Base-by-base conservation (phyloP, 2,797 vertebrate genomes). In the Xyrichtys novacula region DNA sequence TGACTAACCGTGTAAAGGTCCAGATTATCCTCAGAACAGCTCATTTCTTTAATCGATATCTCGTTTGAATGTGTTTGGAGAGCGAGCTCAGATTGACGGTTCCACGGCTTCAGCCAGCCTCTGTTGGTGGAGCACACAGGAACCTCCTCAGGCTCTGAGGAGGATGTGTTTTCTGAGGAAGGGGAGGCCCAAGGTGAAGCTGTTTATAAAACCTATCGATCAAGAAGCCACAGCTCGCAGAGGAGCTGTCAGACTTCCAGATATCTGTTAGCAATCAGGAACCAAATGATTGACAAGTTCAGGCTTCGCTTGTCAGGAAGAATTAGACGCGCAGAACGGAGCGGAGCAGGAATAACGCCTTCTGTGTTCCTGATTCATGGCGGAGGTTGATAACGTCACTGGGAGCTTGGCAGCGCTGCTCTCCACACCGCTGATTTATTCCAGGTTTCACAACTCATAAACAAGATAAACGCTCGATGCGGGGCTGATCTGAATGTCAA, bases 191-290 rank as follows among this genome's bases (percentile, higher is more conserved):
- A 65, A 74, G 80, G 68, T 87, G 61, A 76, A 53, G 62, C 48
- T 62, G 69, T 77, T 80, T 50, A 36, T 57, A 25, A 64, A 29
- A 53, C 38, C 28, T 16, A 71, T 76, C 19, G 70, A 87, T 85
- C 48, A 74, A 32, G 36, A 78, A 58, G 66, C 66, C 63, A 1
- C 66, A 43, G 65, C 39, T 74, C 14, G 12, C 8, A 43, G 81
- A 52, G 16, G 16, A 52, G 48, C 74, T 81, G 83, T 77, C 75
- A 58, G 29, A 65, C 43, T 28, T 91, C 87, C 91, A 92, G 85
- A 80, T 61, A 47, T 89, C 88, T 92, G 89, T 55, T 43, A 88
- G 71, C 76, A 85, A 91, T 92, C 89, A 90, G 66, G 39, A 39
- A 20, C 34, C 17, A 28, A 34, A 15, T 90, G 88, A 91, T 80